phyloP scores from a whole-genome alignment of 2,888 invertebrate genomes.

The Melieria picta region DNA sequence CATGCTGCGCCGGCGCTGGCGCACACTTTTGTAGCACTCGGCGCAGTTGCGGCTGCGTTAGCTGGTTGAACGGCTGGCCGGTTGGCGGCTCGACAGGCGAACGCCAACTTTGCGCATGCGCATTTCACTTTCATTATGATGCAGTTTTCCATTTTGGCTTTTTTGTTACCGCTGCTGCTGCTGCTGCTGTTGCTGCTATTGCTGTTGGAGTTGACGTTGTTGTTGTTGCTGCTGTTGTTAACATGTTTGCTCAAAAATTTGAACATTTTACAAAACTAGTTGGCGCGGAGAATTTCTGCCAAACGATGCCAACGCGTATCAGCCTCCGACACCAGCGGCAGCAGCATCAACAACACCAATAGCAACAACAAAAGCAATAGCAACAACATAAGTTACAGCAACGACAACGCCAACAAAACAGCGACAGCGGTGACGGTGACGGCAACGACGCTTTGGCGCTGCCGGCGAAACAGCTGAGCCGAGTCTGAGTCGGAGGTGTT shows the following conservation, averaged over 20 bases:
- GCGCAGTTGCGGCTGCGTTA: background rate
- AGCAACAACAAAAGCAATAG: too few relatives aligned
- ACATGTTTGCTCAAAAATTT: too few relatives aligned
- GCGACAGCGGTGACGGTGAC: background rate
- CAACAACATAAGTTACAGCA: background rate
- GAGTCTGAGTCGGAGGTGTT: background rate
- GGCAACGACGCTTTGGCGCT: background rate
- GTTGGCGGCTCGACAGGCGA: background rate
- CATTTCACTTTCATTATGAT: constrained; percentile 62
- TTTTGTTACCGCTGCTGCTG: constrained; percentile 53
- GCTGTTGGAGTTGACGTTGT: constrained; percentile 43
- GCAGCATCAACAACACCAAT: too few relatives aligned
- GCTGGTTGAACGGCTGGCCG: background rate
- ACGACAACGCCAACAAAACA: constrained; percentile 12
- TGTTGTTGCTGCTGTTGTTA: background rate
- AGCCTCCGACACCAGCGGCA: too few relatives aligned
- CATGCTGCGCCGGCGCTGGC: background rate
- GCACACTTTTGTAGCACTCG: background rate
- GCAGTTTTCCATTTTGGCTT: constrained; percentile 51
- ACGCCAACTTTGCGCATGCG: constrained; percentile 24
- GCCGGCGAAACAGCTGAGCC: constrained; percentile 2
- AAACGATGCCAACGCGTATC: too few relatives aligned
- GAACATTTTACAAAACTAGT: too few relatives aligned
- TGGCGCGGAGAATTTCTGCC: too few relatives aligned
- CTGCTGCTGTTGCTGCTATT: constrained; percentile 22